Percentiles rank a stretch among this genome's conserved stretches.
Conservation (phyloP, 2,888 invertebrate species). For the Sesamia inferens region DNA sequence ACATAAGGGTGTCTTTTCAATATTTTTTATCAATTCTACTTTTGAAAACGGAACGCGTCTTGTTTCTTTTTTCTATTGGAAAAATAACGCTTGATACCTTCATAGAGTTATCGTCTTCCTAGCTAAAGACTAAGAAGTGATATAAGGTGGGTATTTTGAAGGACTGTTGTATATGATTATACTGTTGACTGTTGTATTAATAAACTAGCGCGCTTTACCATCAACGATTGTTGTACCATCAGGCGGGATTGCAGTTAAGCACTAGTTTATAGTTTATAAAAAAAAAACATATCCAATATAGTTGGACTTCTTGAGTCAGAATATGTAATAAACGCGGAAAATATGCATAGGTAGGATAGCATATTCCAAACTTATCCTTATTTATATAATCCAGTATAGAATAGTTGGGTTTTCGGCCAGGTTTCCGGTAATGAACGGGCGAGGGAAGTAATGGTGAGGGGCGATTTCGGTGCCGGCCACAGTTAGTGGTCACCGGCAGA, state of each 20-base stretch:
- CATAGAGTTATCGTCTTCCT: background rate
- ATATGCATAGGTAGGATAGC: background rate
- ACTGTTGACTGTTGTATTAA: too few relatives aligned
- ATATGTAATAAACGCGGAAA: background rate
- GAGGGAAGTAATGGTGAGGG: conserved; percentile 69
- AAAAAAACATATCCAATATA: background rate
- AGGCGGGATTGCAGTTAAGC: too few relatives aligned
- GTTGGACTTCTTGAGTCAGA: background rate
- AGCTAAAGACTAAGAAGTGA: background rate
- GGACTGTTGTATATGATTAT: background rate
- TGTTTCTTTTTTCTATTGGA: background rate
- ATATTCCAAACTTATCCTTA: background rate
- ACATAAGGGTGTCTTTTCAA: background rate
- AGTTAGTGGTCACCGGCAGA: conserved; percentile 66
- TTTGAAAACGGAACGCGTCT: background rate
- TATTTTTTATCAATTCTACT: background rate
- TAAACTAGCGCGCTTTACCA: too few relatives aligned
- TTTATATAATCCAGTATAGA: conserved; percentile 51
- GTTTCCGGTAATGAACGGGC: conserved; percentile 75
- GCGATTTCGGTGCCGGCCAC: conserved; percentile 66
- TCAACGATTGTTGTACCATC: too few relatives aligned
- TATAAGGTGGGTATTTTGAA: background rate
- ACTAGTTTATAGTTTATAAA: too few relatives aligned
- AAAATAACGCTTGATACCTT: background rate
- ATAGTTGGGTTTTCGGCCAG: conserved; percentile 65